These are phyloP conservation scores for Punctoribates punctum DNA, from an alignment of 2,888 invertebrate genomes.

Conservation along the genomic window DNA sequence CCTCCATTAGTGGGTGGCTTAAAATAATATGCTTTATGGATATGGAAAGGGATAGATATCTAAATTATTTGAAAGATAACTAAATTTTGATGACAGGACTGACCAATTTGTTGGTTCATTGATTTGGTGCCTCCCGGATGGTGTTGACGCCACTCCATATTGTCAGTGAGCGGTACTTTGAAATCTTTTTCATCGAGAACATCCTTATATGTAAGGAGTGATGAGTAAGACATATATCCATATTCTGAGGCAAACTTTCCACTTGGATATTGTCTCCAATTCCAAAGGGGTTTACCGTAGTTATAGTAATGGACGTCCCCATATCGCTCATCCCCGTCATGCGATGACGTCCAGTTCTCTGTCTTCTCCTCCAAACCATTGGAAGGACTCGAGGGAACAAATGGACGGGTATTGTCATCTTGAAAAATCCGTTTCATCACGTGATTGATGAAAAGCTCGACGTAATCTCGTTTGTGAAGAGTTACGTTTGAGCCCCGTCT, in stretches of 20 bases:
- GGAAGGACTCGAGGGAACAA: conserved; percentile 83
- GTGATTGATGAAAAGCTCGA: conserved; percentile 74
- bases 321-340: conserved; percentile 73
- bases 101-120: conserved; percentile 10
- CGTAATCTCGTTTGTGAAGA: conserved; percentile 66
- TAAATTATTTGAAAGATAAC: neutral
- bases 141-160: conserved; percentile 60
- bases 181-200: conserved; percentile 57
- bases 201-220: conserved; percentile 63
- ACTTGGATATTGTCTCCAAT: conserved; percentile 68
- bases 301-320: conserved; percentile 80
- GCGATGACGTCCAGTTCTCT: conserved; percentile 69
- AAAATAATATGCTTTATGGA: conserved; percentile 59
- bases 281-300: conserved; percentile 75
- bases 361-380: conserved; percentile 70
- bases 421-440: conserved; percentile 64
- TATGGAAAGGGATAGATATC: conserved; percentile 53
- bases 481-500: too few relatives aligned
- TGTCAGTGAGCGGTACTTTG: conserved; percentile 49
- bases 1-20: conserved; percentile 58
- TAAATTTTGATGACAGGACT: neutral
- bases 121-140: conserved; percentile 54
- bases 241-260: conserved; percentile 93
- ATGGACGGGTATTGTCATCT: conserved; percentile 65
- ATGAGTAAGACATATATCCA: conserved; percentile 86